Base-by-base conservation (phyloP, 2,888 invertebrate genomes). In the Tortrix viridana region DNA sequence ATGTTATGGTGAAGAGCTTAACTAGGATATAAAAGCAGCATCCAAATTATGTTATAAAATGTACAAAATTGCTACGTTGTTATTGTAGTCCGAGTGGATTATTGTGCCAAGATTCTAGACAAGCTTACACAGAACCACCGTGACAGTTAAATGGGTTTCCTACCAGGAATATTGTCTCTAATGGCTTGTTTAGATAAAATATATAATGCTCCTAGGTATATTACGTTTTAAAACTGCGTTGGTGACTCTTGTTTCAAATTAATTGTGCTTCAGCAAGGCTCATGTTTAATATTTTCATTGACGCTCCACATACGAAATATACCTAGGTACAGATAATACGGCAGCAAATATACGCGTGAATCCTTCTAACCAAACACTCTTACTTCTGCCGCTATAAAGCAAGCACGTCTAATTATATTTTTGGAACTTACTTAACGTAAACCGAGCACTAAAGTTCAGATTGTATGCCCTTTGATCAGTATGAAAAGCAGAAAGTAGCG, bases 81-180 rank as follows among this genome's bases (percentile, higher is more conserved):
- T 18, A 19, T 23, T 41, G 54, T 38, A 22, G 32, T 26, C 20
- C 12, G 23, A 54, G 53, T 41, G 54, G 54, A 47, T 60, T 48
- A 54, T 47, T 41, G 18, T 43, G 54, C 60, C 60, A 60, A 54
- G 47, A 54, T 50, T 41, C 47, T 19, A 41, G 54, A 54, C 60
- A 54, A 54, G 38, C 52, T 53, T 18, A 52, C 52, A 14, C 47
- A 41, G 32, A 32, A 48, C 22, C 18, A 26, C 20, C 41, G 26
- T 60, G 60, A 60, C 60, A 60, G 47, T 54, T 60, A 60, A 60
- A 60, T 60, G 54, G 60, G 60, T 60, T 48, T 48, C 38, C 41
- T 54, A 38, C 38, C 20, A 38, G 41, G 41, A 41, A 55, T 12
- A 5, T 16, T 23, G 48, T 63, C 46, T 41, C 57, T 44, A n/a